Percentiles rank a stretch among this genome's conserved stretches.
phyloP scores from a whole-genome alignment of 2,888 invertebrate genomes.

The Athalia rosae region DNA sequence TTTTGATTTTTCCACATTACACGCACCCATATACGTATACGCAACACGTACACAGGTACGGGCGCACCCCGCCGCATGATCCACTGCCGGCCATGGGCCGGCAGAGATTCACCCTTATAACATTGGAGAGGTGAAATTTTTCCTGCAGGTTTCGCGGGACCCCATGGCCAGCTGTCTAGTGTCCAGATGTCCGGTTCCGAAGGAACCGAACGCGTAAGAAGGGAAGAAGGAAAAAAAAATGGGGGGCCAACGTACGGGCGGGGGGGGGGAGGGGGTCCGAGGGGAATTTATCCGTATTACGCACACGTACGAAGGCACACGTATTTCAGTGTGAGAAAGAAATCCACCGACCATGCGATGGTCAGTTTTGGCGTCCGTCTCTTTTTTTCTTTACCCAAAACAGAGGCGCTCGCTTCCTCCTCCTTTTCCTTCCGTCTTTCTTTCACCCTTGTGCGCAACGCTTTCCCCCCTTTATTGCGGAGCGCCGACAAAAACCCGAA shows the following conservation, averaged over 20 bases:
- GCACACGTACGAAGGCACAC: too few relatives aligned
- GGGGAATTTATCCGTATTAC: background rate
- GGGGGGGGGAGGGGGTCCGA: background rate
- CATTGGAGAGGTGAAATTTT: background rate
- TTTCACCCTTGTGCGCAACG: too few relatives aligned
- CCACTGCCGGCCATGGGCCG: too few relatives aligned
- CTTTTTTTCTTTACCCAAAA: background rate
- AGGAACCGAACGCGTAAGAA: constrained; percentile 23
- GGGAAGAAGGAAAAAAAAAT: background rate
- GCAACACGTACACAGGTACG: too few relatives aligned
- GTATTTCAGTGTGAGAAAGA: constrained; percentile 10
- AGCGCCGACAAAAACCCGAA: too few relatives aligned
- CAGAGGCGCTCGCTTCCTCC: background rate
- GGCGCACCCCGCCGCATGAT: too few relatives aligned
- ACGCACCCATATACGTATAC: too few relatives aligned
- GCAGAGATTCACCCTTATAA: constrained; percentile 1
- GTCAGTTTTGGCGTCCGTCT: constrained; percentile 24
- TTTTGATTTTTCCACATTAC: too few relatives aligned
- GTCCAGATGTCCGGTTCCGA: constrained; percentile 69
- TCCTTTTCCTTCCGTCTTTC: too few relatives aligned
- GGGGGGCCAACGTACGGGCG: background rate
- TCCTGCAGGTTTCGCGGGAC: constrained; percentile 19
- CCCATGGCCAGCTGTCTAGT: constrained; percentile 65
- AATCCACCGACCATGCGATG: constrained; percentile 35
- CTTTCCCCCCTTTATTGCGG: too few relatives aligned